Evolutionary conservation across 2,888 invertebrate species (phyloP).

Genomic region (Lycophotia porphyrea): DNA sequence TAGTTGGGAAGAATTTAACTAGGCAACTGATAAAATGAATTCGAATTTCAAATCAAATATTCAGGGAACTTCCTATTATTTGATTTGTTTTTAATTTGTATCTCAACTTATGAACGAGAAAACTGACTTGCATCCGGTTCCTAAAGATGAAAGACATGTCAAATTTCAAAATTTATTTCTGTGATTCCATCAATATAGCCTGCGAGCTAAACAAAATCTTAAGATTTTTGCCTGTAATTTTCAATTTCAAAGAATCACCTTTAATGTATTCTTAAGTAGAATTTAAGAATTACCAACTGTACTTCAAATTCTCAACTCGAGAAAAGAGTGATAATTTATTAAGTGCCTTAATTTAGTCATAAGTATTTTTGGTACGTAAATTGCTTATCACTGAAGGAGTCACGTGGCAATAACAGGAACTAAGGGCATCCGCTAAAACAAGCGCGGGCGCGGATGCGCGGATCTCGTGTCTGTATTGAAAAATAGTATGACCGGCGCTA

Average conservation of each 20-base stretch:
- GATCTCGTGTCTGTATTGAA: too few species aligned
- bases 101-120: background rate
- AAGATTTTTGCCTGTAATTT: too few species aligned
- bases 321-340: background rate
- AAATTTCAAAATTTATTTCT: background rate
- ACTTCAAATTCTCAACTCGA: background rate
- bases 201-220: too few species aligned
- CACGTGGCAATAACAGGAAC: background rate
- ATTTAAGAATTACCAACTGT: too few species aligned
- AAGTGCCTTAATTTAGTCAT: conserved; percentile 4
- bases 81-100: background rate
- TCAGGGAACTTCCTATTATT: background rate
- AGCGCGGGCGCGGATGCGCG: background rate
- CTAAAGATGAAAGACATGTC: background rate
- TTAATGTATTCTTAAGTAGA: background rate
- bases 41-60: background rate
- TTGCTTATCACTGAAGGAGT: background rate
- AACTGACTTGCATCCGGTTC: background rate
- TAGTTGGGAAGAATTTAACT: conserved; percentile 7
- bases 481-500: too few species aligned
- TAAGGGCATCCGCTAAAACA: background rate
- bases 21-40: background rate
- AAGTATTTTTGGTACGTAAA: background rate
- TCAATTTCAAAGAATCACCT: too few species aligned
- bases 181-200: background rate